A percentile compares a stretch with the other conserved stretches of the same genome.
Conservation (phyloP, 2,888 invertebrate species). For the Aleiodes leptofemur region DNA sequence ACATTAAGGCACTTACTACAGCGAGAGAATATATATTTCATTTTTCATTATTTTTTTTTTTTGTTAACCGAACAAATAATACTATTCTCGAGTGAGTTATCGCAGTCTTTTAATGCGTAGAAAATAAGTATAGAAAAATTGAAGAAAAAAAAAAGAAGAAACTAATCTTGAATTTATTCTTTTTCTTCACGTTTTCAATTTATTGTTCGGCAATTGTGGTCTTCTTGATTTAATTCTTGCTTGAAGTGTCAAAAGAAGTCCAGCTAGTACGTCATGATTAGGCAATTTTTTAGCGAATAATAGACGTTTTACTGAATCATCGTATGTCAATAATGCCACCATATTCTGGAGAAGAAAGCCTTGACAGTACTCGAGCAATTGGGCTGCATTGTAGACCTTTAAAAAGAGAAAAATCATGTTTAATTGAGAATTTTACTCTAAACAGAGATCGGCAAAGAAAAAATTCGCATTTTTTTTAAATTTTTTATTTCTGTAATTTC, state of each 20-base stretch:
- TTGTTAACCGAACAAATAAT: slow-evolving; percentile 11
- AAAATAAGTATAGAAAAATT: slow-evolving; percentile 47
- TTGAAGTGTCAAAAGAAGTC: slow-evolving; percentile 87
- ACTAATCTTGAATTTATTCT: not conserved
- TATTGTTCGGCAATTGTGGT: slow-evolving; percentile 56
- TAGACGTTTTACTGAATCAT: slow-evolving; percentile 91
- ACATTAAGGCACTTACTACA: slow-evolving; percentile 15
- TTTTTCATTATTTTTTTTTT: not conserved
- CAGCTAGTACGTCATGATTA: slow-evolving; percentile 91
- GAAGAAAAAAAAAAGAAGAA: no score
- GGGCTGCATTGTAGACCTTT: slow-evolving; percentile 91
- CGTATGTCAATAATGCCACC: slow-evolving; percentile 94
- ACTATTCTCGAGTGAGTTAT: slow-evolving; percentile 26
- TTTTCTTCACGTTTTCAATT: slow-evolving; percentile 15
- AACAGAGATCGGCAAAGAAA: no score
- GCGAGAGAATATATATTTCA: no score
- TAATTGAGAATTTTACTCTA: no score
- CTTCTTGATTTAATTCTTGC: slow-evolving; percentile 85
- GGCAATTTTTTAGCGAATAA: slow-evolving; percentile 93
- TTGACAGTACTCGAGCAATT: slow-evolving; percentile 92
- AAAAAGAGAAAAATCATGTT: slow-evolving; percentile 42
- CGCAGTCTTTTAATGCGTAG: slow-evolving; percentile 39
- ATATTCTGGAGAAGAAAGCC: slow-evolving; percentile 93
- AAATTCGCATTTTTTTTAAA: no score
- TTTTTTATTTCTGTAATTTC: no score